phyloP scores from a whole-genome alignment of 2,797 vertebrate species.

The Gambusia yucatana region DNA sequence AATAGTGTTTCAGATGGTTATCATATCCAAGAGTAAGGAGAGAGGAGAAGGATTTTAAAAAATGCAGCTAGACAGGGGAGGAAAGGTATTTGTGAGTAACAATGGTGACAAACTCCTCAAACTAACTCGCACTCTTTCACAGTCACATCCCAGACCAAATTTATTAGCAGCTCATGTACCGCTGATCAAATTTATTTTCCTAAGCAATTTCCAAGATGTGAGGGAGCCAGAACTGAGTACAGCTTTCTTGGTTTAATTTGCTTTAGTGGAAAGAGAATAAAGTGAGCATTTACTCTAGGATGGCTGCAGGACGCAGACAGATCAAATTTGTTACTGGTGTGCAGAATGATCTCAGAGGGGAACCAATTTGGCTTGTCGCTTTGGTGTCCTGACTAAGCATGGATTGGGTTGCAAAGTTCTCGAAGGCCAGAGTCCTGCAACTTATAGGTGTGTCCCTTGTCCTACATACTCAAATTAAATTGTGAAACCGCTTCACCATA shows the following conservation, averaged over 20 bases:
- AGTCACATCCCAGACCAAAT: slow-evolving; percentile 23
- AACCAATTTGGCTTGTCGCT: not conserved
- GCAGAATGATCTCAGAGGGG: slow-evolving; percentile 38
- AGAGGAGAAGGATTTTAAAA: slow-evolving; percentile 30
- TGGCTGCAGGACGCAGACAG: slow-evolving; percentile 59
- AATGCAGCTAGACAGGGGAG: slow-evolving; percentile 10
- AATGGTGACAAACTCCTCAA: slow-evolving; percentile 43
- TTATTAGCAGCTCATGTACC: slow-evolving; percentile 31
- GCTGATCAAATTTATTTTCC: slow-evolving; percentile 37
- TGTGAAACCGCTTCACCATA: too few relatives aligned
- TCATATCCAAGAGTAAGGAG: slow-evolving; percentile 46
- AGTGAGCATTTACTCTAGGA: slow-evolving; percentile 66
- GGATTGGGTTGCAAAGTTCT: not conserved
- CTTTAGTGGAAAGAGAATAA: slow-evolving; percentile 62
- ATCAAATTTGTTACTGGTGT: slow-evolving; percentile 66
- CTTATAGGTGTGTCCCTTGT: too few relatives aligned
- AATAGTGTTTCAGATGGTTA: slow-evolving; percentile 56
- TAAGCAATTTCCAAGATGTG: slow-evolving; percentile 37
- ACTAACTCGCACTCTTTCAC: slow-evolving; percentile 21
- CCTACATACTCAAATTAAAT: too few relatives aligned
- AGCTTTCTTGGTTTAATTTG: slow-evolving; percentile 64
- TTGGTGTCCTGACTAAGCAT: not conserved
- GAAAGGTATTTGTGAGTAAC: slow-evolving; percentile 5
- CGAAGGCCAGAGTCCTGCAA: too few relatives aligned
- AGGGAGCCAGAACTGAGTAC: slow-evolving; percentile 34